Evolutionary conservation across 2,888 invertebrate genomes (phyloP), one percentile per base, ranked within the genome.

Genomic region (Drosophila parthenogenetica): DNA sequence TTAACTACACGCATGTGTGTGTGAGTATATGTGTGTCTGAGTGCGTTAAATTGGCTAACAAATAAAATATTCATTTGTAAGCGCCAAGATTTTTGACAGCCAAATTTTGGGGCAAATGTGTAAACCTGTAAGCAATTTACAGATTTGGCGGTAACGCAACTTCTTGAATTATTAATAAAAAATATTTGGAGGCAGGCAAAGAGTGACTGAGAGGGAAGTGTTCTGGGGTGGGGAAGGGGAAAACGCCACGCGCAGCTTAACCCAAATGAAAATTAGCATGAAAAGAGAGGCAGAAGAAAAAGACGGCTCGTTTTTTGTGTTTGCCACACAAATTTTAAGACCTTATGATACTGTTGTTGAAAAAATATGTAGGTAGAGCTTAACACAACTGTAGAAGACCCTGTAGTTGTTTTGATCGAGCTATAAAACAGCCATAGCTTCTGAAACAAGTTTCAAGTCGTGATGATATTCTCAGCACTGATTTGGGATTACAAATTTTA

Each of bases 21-120:
- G n/a, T 11, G 17, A n/a, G n/a, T n/a, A n/a, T 32, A 19, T 14
- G 35, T 32, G 45, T 59, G 63, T 51, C 29, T 50, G 19, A 35
- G 16, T 42, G 37, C 25, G 7, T 42, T 51, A 69, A 85, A 73
- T 74, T 75, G 77, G 69, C 86, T 67, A 51, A 64, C 61, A 69
- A 70, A 79, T 81, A 32, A 77, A 84, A 63, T 57, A 67, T 81
- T 76, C 69, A 83, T 84, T 76, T 73, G 70, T 61, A 70, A 71
- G 77, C 70, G 77, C 58, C 62, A 63, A 66, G 74, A 74, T 77
- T 74, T 57, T 49, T 55, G 72, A 61, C 77, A 66, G 46, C 53
- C 65, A 54, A 57, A 71, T 48, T 29, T 29, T 67, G 73, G 67
- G 67, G 73, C 67, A 67, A 68, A 63, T 45, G 77, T 80, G 84